Evolutionary conservation across 2,113 vertebrate genomes (phyloP), one percentile per base, ranked within the genome.

Genomic region (Thinocorus orbignyianus): DNA sequence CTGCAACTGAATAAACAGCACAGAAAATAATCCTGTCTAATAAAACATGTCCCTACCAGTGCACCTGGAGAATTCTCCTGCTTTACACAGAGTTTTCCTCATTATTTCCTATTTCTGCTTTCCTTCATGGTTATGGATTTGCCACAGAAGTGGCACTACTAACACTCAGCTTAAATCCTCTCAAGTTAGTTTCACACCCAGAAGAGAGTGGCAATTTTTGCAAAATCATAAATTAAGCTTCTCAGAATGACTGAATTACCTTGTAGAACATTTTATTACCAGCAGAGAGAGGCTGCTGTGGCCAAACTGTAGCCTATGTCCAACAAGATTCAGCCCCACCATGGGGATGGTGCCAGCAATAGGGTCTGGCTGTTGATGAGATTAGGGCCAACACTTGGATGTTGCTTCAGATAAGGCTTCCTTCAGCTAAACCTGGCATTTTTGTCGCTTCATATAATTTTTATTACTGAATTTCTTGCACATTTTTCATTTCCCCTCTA

Each of bases 71-170:
- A 37, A 94, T 93, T 93, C 80, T 85, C 39, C 70, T 62, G 60
- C 82, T 93, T 95, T 90, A 71, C 46, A 44, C 58, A 71, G 55
- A 57, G 41, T 83, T 90, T 88, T 83, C 80, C 55, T 95, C 77
- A 78, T 96, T 78, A 93, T 92, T 93, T 88, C 71, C 46, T 86
- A 3, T 71, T 86, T 88, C 85, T 92, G 51, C 86, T 90, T 96
- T 82, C 61, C 83, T 88, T 86, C 86, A 83, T 76, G 68, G 42
- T 70, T 90, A 62, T 44, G 68, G 88, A 35, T 86, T 96, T 92
- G 55, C 65, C 61, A 70, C 82, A 81, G 85, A 94, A 93, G 69
- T 81, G 35, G 55, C 51, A 74, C 64, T 86, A 64, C 65, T 81
- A 89, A 68, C 35, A 37, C 39, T 48, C 30, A 73, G 64, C 49